Evolutionary conservation across 2,797 vertebrate species (phyloP).

Genomic region (Pangasius larnaudii): DNA sequence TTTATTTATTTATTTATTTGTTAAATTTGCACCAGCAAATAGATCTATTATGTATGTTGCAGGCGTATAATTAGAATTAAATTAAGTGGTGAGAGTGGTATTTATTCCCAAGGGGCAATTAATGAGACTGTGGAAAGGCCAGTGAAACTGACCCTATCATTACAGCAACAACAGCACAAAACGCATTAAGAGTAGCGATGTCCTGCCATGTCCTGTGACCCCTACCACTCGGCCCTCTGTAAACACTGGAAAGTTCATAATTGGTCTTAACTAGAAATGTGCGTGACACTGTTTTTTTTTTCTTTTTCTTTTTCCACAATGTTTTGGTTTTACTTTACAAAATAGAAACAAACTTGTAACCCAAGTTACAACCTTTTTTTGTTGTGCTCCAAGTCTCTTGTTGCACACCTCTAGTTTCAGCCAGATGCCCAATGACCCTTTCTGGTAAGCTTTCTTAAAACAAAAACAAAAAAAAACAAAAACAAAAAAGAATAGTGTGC

Average conservation of each 20-base stretch:
- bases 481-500: not conserved
- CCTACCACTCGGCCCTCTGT: not conserved
- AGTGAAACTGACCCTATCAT: not conserved
- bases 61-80: not conserved
- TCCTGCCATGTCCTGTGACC: not conserved
- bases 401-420: not conserved
- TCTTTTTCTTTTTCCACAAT: not conserved
- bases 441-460: too few species aligned
- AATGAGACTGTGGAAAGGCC: not conserved
- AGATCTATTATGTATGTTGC: not conserved
- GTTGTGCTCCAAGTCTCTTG: too few species aligned
- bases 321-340: not conserved
- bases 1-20: not conserved
- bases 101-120: not conserved
- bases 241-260: not conserved
- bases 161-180: not conserved
- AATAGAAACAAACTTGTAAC: not conserved
- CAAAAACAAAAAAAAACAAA: too few species aligned
- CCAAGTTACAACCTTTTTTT: too few species aligned
- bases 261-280: not conserved
- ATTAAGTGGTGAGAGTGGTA: not conserved
- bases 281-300: too few species aligned
- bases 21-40: not conserved
- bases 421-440: not conserved
- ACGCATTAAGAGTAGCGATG: not conserved